Evolutionary conservation across 2,113 vertebrate genomes (phyloP), one percentile per base, ranked within the genome.

Genomic region (Hippocampus guttulatus): DNA sequence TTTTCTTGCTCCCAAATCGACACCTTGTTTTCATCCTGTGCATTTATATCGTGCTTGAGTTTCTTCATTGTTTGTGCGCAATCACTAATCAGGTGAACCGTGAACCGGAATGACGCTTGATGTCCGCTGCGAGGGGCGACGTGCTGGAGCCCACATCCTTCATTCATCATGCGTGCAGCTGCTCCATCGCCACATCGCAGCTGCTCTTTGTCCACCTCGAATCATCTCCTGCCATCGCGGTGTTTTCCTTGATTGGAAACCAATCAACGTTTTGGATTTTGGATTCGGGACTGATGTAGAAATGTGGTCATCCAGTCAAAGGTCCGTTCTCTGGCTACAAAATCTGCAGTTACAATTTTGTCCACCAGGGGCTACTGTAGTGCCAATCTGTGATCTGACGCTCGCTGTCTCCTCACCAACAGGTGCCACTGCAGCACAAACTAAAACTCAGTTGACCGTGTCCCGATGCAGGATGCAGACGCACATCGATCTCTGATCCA

Each of bases 81-180:
- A 62, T 62, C 33, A 1, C 14, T 1, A 41, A 20, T 43, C 38
- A 77, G 52, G 4, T 68, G 49, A 73, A 49, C 52, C 40, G 6
- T 70, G 49, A 70, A 41, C 45, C 40, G 5, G 43, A 43, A 18
- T 9, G 25, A 43, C 66, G 55, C 60, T 38, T 33, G 20, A 14
- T 10, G n/a, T 21, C 33, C 1, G 18, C 21, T 40, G 61, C 18
- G 25, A 27, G 25, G 25, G 1, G 33, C 78, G 85, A 85, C 82
- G 83, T 87, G 86, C 85, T 79, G 20, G 63, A 80, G 73, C 75
- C 62, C 88, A 90, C 51, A 58, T 80, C 79, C 74, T 75, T 85
- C 79, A 82, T 45, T 75, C 77, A 87, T 89, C 68, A 88, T 81
- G 76, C 54, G 60, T 64, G 8, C 82, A 87, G 84, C 85, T 89